phyloP scores from a whole-genome alignment of 1,140 invertebrate species.

The Zaprionus kolodkinae region DNA sequence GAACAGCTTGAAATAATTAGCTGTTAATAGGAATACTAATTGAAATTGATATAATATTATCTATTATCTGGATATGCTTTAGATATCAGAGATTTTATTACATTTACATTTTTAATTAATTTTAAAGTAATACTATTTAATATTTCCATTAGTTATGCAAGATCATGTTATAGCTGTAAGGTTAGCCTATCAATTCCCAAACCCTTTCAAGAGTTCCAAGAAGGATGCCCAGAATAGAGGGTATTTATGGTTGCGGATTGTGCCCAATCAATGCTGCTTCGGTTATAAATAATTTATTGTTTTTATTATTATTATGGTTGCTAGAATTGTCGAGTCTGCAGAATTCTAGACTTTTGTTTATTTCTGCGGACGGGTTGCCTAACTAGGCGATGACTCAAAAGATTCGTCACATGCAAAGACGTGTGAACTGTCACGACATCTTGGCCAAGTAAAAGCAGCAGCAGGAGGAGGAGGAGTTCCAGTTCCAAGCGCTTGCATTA shows the following conservation, averaged over 20 bases:
- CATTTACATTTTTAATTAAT: no score
- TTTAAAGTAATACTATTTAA: no score
- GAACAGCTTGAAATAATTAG: neutral
- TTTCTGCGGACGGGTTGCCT: conserved; percentile 29
- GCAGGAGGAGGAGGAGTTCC: neutral
- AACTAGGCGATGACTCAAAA: conserved; percentile 58
- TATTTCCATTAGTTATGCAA: neutral
- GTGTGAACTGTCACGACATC: conserved; percentile 27
- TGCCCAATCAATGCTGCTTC: conserved; percentile 2
- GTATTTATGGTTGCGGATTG: neutral
- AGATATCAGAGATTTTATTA: no score
- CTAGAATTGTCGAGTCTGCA: conserved; percentile 47
- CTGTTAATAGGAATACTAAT: no score
- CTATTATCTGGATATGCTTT: no score
- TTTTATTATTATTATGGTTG: conserved; percentile 20
- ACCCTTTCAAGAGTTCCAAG: neutral
- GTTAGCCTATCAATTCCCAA: no score
- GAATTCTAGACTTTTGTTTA: conserved; percentile 58
- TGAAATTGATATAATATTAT: no score
- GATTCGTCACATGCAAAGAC: conserved; percentile 7
- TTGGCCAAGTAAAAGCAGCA: neutral
- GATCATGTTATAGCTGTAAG: no score
- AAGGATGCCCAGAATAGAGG: neutral
- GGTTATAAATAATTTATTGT: neutral
- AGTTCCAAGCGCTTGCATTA: neutral